These are phyloP conservation scores for Carollia perspicillata DNA, from an alignment of 2,113 vertebrate genomes.

Conservation along the genomic window DNA sequence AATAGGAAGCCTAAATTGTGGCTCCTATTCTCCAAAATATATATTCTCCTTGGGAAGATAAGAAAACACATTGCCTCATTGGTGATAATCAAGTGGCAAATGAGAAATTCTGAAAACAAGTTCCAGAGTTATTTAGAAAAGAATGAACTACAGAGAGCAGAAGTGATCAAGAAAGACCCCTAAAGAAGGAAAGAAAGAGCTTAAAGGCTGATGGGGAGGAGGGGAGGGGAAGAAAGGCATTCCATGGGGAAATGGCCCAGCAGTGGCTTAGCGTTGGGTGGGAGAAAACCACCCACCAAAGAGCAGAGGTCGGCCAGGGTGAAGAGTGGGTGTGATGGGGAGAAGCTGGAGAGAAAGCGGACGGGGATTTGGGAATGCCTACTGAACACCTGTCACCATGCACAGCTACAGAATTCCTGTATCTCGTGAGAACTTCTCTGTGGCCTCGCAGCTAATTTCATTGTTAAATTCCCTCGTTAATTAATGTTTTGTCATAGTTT, in stretches of 20 bases:
- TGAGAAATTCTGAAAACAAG: slow-evolving; percentile 9
- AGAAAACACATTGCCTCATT: neutral
- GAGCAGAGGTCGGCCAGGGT: neutral
- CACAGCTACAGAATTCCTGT: neutral
- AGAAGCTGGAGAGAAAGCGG: neutral
- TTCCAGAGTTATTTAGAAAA: neutral
- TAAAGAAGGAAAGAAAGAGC: neutral
- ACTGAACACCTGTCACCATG: neutral
- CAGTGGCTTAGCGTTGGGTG: accelerated
- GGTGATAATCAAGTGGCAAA: neutral
- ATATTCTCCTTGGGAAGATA: neutral
- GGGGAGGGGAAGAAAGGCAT: neutral
- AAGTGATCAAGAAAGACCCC: neutral
- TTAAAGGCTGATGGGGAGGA: neutral
- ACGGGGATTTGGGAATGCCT: neutral
- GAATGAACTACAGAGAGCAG: neutral
- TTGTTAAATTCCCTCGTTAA: neutral
- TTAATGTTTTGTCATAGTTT: neutral
- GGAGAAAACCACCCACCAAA: neutral
- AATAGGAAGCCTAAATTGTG: neutral
- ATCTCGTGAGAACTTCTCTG: neutral
- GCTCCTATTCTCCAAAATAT: neutral
- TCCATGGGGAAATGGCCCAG: neutral
- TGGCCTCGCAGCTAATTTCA: neutral
- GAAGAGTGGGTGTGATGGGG: neutral